A percentile compares a stretch with the other conserved stretches of the same genome.
Conservation (phyloP, 2,113 vertebrate species). For the Siniperca chuatsi region DNA sequence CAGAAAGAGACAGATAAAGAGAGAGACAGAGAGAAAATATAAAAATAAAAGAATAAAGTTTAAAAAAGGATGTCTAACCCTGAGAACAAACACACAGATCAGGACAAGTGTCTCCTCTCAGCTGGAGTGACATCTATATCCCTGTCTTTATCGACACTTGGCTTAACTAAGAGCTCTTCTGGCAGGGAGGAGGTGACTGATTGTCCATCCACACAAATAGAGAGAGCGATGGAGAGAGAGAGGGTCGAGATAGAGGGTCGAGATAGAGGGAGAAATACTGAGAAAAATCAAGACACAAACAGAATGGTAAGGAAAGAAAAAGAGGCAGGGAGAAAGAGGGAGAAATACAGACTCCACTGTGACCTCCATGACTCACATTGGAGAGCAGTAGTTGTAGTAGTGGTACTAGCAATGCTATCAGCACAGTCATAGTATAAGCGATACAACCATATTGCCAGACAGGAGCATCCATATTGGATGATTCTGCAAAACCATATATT, state of each 20-base stretch:
- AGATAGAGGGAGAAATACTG: conserved; percentile 14
- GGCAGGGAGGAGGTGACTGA: conserved; percentile 58
- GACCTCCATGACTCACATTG: not conserved
- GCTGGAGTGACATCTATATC: conserved; percentile 83
- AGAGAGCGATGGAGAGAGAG: conserved; percentile 8
- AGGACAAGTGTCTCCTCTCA: conserved; percentile 80
- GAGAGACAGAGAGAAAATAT: not conserved
- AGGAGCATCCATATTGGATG: not conserved
- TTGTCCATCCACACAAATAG: conserved; percentile 28
- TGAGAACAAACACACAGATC: conserved; percentile 47
- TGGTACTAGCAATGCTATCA: not conserved
- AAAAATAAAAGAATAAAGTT: conserved; percentile 30
- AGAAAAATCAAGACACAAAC: conserved; percentile 13
- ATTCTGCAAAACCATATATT: not conserved
- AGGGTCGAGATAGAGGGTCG: not conserved
- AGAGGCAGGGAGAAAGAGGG: not conserved
- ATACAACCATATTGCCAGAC: not conserved
- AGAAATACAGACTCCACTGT: not conserved
- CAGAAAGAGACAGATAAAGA: conserved; percentile 28
- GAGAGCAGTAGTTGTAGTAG: not conserved
- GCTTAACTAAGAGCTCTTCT: conserved; percentile 84
- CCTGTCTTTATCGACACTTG: conserved; percentile 85
- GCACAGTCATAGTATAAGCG: not conserved
- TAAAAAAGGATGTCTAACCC: conserved; percentile 21
- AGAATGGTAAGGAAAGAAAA: not conserved